These are phyloP conservation scores for Drosophila glabriapex DNA, from an alignment of 2,888 invertebrate genomes.

Conservation along the genomic window DNA sequence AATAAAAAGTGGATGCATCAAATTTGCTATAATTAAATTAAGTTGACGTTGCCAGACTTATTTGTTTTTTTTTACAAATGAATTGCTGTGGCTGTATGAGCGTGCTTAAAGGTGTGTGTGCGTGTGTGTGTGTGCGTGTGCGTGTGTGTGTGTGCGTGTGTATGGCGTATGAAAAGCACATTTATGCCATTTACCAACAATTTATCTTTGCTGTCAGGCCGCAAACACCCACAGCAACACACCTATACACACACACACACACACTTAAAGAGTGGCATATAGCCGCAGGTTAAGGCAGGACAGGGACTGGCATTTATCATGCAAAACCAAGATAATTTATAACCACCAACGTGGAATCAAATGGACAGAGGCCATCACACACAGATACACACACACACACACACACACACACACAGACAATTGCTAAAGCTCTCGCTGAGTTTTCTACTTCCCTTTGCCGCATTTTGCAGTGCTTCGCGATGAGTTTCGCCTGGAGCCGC, in stretches of 20 bases:
- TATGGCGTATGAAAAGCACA: slow-evolving; percentile 75
- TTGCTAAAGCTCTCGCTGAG: slow-evolving; percentile 14
- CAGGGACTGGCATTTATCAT: slow-evolving; percentile 71
- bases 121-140: too few species aligned
- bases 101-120: slow-evolving; percentile 2
- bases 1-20: not conserved
- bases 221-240: slow-evolving; percentile 61
- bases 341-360: slow-evolving; percentile 61
- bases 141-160: slow-evolving; percentile 21
- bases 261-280: slow-evolving; percentile 7
- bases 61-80: slow-evolving; percentile 43
- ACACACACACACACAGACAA: not conserved
- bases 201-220: slow-evolving; percentile 78
- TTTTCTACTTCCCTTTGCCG: slow-evolving; percentile 34
- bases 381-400: slow-evolving; percentile 6
- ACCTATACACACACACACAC: slow-evolving; percentile 26
- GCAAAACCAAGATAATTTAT: slow-evolving; percentile 81
- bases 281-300: slow-evolving; percentile 65
- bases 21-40: slow-evolving; percentile 54
- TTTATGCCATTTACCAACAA: slow-evolving; percentile 80
- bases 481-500: slow-evolving; percentile 94
- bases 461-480: slow-evolving; percentile 91
- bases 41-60: slow-evolving; percentile 23
- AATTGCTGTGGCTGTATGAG: slow-evolving; percentile 16
- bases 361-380: slow-evolving; percentile 69